Conservation (phyloP, 2,888 invertebrate genomes). For the Mongoloraphidia duomilia region DNA sequence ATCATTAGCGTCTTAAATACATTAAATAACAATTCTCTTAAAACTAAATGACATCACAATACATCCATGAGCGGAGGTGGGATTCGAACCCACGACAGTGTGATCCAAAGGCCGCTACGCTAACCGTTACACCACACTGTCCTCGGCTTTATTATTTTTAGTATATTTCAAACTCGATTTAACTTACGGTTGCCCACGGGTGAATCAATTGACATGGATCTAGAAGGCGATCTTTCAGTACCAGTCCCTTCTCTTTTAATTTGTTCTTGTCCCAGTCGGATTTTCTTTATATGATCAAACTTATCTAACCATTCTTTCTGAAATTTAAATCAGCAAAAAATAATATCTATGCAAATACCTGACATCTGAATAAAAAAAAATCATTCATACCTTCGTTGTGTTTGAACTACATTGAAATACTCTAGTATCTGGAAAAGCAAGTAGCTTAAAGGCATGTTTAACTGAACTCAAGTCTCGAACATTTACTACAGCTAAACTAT, state of each 20-base stretch:
- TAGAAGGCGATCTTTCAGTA: slow-evolving; percentile 30
- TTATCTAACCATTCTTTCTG: slow-evolving; percentile 89
- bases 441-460: slow-evolving; percentile 84
- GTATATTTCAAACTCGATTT: background rate
- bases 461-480: slow-evolving; percentile 79
- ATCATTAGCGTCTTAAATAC: too few relatives aligned
- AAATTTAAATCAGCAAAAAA: slow-evolving; percentile 10
- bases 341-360: too few relatives aligned
- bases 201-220: slow-evolving; percentile 32
- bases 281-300: slow-evolving; percentile 80
- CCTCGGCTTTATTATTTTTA: background rate
- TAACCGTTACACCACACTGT: too few relatives aligned
- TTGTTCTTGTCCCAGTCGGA: slow-evolving; percentile 50
- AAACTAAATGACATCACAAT: too few relatives aligned
- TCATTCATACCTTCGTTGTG: slow-evolving; percentile 29
- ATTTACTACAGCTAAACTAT: slow-evolving; percentile 86
- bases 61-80: too few relatives aligned
- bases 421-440: slow-evolving; percentile 86
- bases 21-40: too few relatives aligned
- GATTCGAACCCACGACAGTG: too few relatives aligned
- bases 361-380: background rate
- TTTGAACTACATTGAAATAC: slow-evolving; percentile 81
- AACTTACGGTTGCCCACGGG: slow-evolving; percentile 28
- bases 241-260: slow-evolving; percentile 27
- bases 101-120: too few relatives aligned